phyloP scores from a whole-genome alignment of 1,140 invertebrate genomes.

The Philotrypesis tridentata region DNA sequence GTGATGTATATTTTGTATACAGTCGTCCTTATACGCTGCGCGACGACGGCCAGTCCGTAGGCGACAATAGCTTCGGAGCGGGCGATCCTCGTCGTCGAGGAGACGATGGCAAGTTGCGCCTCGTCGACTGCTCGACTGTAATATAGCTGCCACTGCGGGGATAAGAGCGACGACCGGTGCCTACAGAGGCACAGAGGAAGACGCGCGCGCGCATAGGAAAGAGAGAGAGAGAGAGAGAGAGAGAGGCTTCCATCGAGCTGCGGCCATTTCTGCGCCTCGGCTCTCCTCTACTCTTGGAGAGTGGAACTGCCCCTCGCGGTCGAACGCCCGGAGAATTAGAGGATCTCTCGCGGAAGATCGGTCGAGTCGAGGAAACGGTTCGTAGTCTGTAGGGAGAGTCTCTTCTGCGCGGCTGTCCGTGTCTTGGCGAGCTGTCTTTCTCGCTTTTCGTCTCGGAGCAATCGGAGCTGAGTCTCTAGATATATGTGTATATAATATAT shows the following conservation, averaged over 20 bases:
- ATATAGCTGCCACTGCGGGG: too few species aligned
- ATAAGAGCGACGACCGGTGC: slow-evolving; percentile 23
- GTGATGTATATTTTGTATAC: not conserved
- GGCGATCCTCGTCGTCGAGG: not conserved
- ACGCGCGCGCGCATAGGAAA: slow-evolving; percentile 4
- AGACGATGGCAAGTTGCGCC: not conserved
- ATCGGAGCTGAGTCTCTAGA: not conserved
- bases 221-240: not conserved
- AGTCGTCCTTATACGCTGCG: not conserved
- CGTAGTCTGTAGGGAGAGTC: not conserved
- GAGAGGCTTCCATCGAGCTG: slow-evolving; percentile 13
- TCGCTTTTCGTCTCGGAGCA: too few species aligned
- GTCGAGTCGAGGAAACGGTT: not conserved
- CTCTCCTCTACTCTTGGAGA: slow-evolving; percentile 5
- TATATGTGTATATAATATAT: too few species aligned
- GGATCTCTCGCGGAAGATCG: not conserved
- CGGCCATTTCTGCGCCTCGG: slow-evolving; percentile 42
- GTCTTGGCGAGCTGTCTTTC: not conserved
- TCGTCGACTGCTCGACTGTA: not conserved
- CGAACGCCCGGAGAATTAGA: not conserved
- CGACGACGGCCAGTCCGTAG: too few species aligned
- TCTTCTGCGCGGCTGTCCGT: not conserved
- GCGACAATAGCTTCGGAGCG: not conserved
- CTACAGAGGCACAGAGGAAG: too few species aligned
- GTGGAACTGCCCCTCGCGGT: not conserved